Evolutionary conservation across 1,140 invertebrate genomes (phyloP).

Genomic region (Drosophila ironensis): DNA sequence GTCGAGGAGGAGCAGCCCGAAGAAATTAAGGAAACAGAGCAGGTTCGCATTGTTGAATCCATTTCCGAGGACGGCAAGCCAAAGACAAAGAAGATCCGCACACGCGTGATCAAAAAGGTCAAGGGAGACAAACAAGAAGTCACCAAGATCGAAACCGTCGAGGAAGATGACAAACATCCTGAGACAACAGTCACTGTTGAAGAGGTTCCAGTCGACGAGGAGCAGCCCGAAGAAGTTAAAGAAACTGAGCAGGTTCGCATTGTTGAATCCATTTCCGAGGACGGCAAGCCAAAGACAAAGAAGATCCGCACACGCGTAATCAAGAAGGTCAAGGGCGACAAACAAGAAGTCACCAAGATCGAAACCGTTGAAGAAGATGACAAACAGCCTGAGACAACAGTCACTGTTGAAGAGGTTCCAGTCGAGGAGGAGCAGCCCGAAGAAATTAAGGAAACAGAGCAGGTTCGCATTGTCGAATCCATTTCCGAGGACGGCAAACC

Average conservation of each 20-base stretch:
- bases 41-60: background rate
- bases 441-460: background rate
- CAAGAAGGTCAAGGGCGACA: no score
- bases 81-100: background rate
- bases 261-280: background rate
- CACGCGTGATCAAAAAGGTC: background rate
- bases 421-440: background rate
- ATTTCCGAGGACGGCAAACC: background rate
- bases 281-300: no score
- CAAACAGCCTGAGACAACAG: background rate
- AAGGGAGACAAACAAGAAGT: conserved; percentile 8
- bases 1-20: no score
- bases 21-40: background rate
- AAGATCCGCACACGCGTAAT: no score
- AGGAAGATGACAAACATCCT: conserved; percentile 2
- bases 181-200: conserved; percentile 5
- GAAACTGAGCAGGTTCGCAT: background rate
- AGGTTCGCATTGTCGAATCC: background rate
- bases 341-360: no score
- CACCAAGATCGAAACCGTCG: conserved; percentile 3
- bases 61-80: background rate
- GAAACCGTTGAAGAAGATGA: background rate
- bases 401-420: background rate
- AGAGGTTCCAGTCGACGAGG: background rate
- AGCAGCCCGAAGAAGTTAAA: background rate